Evolutionary conservation across 2,888 invertebrate genomes (phyloP).

Genomic region (Scaptodrosophila latifasciaeformis): DNA sequence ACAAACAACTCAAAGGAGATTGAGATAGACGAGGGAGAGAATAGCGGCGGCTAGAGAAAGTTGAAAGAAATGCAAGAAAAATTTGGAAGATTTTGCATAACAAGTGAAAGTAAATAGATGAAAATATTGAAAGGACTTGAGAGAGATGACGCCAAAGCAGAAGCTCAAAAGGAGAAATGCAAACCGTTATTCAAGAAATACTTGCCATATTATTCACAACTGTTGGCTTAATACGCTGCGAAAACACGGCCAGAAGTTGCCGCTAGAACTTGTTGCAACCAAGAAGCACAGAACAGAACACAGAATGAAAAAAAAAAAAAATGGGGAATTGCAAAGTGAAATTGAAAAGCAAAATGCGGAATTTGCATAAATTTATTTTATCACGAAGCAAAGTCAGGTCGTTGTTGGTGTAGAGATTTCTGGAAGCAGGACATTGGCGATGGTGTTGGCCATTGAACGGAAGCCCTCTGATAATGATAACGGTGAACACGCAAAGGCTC

Average conservation of each 20-base stretch:
- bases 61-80: conserved; percentile 37
- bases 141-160: not conserved
- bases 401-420: not conserved
- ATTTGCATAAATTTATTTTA: conserved; percentile 62
- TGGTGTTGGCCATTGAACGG: conserved; percentile 46
- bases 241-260: conserved; percentile 57
- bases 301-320: conserved; percentile 3
- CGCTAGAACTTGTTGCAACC: conserved; percentile 45
- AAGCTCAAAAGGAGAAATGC: conserved; percentile 1
- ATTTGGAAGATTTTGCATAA: conserved; percentile 47
- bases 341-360: conserved; percentile 63
- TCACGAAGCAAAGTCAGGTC: not conserved
- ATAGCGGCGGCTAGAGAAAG: not conserved
- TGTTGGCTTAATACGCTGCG: conserved; percentile 47
- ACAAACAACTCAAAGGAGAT: not conserved
- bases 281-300: not conserved
- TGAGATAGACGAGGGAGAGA: no score
- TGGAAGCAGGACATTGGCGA: not conserved
- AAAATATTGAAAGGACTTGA: no score
- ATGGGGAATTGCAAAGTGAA: conserved; percentile 45
- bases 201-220: conserved; percentile 56
- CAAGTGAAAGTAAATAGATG: conserved; percentile 56
- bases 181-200: conserved; percentile 49
- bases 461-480: conserved; percentile 44
- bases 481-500: no score